A percentile compares a stretch with the other conserved stretches of the same genome.
Evolutionary conservation across 2,113 vertebrate genomes (phyloP).

Genomic region (Cryptotis parvus): DNA sequence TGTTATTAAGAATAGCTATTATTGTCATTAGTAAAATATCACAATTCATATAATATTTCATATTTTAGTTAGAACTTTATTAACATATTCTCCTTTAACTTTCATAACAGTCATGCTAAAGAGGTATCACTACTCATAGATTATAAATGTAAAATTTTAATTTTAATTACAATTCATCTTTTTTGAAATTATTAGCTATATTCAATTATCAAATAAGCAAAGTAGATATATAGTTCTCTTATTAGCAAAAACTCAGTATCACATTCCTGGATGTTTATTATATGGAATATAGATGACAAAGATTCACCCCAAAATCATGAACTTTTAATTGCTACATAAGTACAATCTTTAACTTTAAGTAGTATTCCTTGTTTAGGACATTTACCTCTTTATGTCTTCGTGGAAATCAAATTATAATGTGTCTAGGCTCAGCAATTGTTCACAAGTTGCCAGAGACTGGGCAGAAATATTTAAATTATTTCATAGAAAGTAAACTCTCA

Average conservation of each 20-base stretch:
- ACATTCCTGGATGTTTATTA: background rate
- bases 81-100: background rate
- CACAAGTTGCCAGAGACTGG: background rate
- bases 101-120: background rate
- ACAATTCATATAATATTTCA: constrained; percentile 16
- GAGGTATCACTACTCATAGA: background rate
- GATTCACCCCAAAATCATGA: background rate
- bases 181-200: constrained; percentile 4
- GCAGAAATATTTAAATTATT: background rate
- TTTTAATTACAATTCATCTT: constrained; percentile 13
- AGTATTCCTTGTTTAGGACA: background rate
- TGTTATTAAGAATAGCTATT: background rate
- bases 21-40: constrained; percentile 8
- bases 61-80: constrained; percentile 42
- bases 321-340: background rate
- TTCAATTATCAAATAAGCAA: constrained; percentile 5
- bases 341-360: background rate
- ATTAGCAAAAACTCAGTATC: background rate
- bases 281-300: constrained; percentile 26
- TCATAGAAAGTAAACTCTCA: background rate
- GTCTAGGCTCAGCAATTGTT: constrained; percentile 3
- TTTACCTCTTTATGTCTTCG: constrained; percentile 18
- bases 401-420: background rate
- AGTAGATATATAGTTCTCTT: background rate
- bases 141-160: background rate